Evolutionary conservation across 1,140 invertebrate species (phyloP), one percentile per base, ranked within the genome.

Genomic region (Sitobion miscanthi): DNA sequence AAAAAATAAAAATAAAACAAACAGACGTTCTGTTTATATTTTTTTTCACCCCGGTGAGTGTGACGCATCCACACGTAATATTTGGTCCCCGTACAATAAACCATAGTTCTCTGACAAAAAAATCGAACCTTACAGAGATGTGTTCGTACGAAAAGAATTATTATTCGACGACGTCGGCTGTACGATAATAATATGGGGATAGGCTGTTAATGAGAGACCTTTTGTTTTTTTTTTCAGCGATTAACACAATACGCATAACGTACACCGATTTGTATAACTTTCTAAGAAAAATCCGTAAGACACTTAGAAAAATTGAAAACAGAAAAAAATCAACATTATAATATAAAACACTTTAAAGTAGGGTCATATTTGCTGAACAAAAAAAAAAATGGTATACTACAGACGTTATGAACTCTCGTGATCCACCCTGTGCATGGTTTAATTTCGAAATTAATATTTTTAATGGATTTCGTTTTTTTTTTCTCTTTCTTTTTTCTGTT

Each of bases 391-490:
- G 82, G 38, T 20, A 85, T 42, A 85, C 82, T 42, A 85, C 82
- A 85, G 42, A 85, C 21, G 82, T 85, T 45, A 87, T 87, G 49
- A 87, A 87, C 45, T 87, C 85, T n/a, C 7, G 30, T 88, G 86
- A 88, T 88, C 47, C 47, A 88, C 20, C n/a, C 47, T 35, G 86
- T 52, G 30, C 20, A 49, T 2, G 30, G 47, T 52, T 88, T 88
- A 88, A 88, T 88, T 88, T 88, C 47, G 6, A 52, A 52, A 88
- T 88, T 49, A 88, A 52, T 88, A 52, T 52, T 88, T 88, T 52
- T 52, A 88, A 88, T 87, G 85, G 85, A 87, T 47, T 49, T 52
- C n/a, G 8, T 86, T 47, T 47, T 87, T 45, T 35, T 35, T 85
- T 85, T 47, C 23, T 47, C 8, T 47, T 86, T 45, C 8, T 52